Percentiles rank a stretch among this genome's conserved stretches.
phyloP scores from a whole-genome alignment of 2,113 vertebrate species.

The Tupaia chinensis region DNA sequence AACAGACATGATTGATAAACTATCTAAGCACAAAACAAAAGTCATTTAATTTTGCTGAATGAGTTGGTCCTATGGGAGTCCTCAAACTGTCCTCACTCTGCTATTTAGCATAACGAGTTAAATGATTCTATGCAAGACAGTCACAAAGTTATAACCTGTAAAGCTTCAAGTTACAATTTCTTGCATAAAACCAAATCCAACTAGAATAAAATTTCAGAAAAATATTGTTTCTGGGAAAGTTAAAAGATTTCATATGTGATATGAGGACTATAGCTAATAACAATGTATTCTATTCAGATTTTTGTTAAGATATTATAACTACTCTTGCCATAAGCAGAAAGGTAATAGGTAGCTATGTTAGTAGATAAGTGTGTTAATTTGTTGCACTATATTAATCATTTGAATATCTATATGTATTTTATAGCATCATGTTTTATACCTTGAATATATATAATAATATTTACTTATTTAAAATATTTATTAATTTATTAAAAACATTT shows the following conservation, averaged over 20 bases:
- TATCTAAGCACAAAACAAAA: slow-evolving; percentile 85
- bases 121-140: slow-evolving; percentile 8
- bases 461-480: neutral
- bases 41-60: slow-evolving; percentile 86
- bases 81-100: slow-evolving; percentile 75
- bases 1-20: slow-evolving; percentile 86
- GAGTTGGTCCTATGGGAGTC: slow-evolving; percentile 74
- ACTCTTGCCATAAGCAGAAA: neutral
- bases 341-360: neutral
- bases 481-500: neutral
- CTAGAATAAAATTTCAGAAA: neutral
- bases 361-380: neutral
- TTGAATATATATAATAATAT: neutral
- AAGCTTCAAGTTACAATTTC: neutral
- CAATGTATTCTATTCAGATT: neutral
- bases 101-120: slow-evolving; percentile 29
- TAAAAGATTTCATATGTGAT: neutral
- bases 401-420: neutral
- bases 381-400: neutral
- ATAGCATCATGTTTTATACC: neutral
- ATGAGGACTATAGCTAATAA: neutral
- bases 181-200: slow-evolving; percentile 2
- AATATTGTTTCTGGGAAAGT: neutral
- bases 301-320: neutral
- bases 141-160: neutral